phyloP scores from a whole-genome alignment of 2,113 vertebrate species.

The Neomonachus schauinslandi region DNA sequence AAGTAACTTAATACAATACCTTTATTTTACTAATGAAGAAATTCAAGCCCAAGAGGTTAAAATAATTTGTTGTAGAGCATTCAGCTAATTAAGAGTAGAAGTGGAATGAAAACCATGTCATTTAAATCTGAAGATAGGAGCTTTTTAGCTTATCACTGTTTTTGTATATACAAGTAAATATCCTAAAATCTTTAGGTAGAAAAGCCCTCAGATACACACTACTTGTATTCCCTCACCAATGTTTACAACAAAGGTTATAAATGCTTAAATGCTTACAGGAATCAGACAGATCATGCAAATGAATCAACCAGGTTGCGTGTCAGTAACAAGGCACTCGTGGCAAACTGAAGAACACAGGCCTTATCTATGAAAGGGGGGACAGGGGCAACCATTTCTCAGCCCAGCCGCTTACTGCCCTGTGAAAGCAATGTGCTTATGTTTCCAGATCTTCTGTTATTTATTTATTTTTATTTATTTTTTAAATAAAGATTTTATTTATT shows the following conservation, averaged over 20 bases:
- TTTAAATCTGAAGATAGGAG: neutral
- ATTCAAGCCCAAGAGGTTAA: neutral
- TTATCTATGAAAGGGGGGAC: neutral
- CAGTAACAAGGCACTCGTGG: rapidly evolving
- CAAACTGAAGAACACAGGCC: neutral
- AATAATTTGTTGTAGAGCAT: constrained; percentile 5
- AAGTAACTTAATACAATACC: neutral
- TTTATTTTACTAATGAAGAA: constrained; percentile 48
- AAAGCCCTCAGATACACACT: neutral
- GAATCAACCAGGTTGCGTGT: neutral
- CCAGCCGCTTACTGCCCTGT: neutral
- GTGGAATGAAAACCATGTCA: neutral
- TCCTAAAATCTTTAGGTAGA: neutral
- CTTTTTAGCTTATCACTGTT: neutral
- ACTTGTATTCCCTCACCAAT: neutral
- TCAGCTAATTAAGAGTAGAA: constrained; percentile 11
- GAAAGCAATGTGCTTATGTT: neutral
- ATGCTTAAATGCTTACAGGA: neutral
- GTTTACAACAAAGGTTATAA: neutral
- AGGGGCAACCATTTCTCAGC: neutral
- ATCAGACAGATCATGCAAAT: neutral
- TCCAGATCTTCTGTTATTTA: neutral
- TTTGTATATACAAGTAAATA: neutral
- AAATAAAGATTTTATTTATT: too few species aligned
- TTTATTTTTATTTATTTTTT: too few species aligned